Evolutionary conservation across 2,888 invertebrate species (phyloP).

Genomic region (Orchesella flavescens): DNA sequence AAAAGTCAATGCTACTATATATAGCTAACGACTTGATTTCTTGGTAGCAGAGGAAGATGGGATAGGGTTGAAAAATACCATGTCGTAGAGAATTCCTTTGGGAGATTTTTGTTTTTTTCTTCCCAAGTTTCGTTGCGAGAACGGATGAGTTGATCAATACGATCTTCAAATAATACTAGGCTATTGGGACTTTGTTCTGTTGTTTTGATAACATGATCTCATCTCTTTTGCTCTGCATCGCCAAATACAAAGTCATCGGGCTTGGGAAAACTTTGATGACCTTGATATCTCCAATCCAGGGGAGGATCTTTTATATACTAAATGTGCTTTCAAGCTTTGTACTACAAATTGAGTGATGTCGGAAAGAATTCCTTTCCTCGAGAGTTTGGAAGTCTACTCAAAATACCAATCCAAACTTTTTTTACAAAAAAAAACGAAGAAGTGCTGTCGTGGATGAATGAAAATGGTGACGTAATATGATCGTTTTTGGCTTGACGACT

Average conservation of each 20-base stretch:
- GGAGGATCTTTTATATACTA: no score
- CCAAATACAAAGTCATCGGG: no score
- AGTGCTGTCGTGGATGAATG: not conserved
- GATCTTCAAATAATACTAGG: constrained; percentile 59
- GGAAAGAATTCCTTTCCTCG: not conserved
- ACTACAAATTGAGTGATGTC: no score
- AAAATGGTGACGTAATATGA: constrained; percentile 19
- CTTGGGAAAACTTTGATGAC: no score
- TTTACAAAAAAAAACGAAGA: no score
- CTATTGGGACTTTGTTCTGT: constrained; percentile 49
- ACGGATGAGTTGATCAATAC: constrained; percentile 62
- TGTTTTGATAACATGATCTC: constrained; percentile 34
- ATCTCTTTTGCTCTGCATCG: not conserved
- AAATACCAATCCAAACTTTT: no score
- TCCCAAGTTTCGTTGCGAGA: not conserved
- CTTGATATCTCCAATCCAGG: no score
- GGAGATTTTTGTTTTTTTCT: not conserved
- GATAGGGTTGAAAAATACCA: not conserved
- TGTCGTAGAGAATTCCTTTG: not conserved
- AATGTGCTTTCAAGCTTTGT: no score
- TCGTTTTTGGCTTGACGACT: constrained; percentile 5
- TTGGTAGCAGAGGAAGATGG: no score
- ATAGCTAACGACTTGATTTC: no score
- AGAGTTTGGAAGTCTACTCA: not conserved
- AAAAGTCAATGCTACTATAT: no score